Base-by-base conservation (phyloP, 2,113 vertebrate genomes). In the Carassius carassius region DNA sequence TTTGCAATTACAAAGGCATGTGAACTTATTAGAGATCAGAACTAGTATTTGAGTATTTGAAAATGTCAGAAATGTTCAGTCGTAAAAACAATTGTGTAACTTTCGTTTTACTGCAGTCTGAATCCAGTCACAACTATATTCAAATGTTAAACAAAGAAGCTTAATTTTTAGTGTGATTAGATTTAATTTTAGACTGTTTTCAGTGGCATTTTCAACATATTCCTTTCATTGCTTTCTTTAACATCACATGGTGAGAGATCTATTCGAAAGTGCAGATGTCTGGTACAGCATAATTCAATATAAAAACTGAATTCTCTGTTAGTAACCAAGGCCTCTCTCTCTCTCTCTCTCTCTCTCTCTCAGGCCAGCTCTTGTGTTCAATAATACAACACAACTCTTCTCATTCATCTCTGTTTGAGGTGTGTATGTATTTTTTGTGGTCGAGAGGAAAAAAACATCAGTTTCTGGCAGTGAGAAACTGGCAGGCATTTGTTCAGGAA, bases 401-500 rank as follows among this genome's bases (percentile, higher is more conserved):
- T 41, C 67, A 41, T 41, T 70, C 35, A 41, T 78, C 29, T 77
- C 11, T 11, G 70, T 73, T 73, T 73, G 70, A 73, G 37, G 70
- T 73, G 41, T 74, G 41, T 16, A 49, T 7, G n/a, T 74, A 41
- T 74, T 47, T 74, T 47, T 74, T 74, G n/a, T 25, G n/a, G 70
- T 74, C 7, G 1, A 23, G 41, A 19, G 3, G 9, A 14, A 7
- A 7, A 7, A 14, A 44, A 44, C 2, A 10, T 4, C 17, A 1
- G 37, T 73, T 47, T 73, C 70, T 44, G 35, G 37, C 12, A 73
- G 41, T 47, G 12, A 74, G 70, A 74, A 74, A 25, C 41, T 74
- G n/a, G 72, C 41, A 74, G 41, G n/a, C 25, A 74, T 74, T 74
- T 74, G 72, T 74, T 49, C 21, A 23, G 70, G 72, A 74, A 74